phyloP scores from a whole-genome alignment of 1,140 invertebrate species.

The Rhysida immarginata region DNA sequence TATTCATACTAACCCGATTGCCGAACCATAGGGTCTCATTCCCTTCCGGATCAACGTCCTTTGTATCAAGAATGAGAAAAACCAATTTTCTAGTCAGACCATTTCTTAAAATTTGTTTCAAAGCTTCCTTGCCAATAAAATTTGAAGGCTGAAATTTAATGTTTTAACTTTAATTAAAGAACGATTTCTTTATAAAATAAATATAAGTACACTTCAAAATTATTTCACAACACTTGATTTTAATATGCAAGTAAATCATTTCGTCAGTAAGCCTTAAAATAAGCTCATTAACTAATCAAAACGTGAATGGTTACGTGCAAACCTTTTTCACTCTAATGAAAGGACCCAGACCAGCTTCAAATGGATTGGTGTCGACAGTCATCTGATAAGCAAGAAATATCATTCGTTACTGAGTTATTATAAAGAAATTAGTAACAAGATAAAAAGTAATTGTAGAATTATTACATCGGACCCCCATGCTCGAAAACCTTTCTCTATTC shows the following conservation, averaged over 20 bases:
- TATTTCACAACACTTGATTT: no score
- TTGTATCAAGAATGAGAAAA: constrained; percentile 21
- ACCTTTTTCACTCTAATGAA: constrained; percentile 27
- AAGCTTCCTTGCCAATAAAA: constrained; percentile 24
- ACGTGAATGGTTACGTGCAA: no score
- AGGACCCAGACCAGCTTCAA: constrained; percentile 25
- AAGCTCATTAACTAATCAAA: not conserved
- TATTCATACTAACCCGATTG: constrained; percentile 15
- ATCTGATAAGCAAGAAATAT: constrained; percentile 22
- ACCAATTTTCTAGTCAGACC: constrained; percentile 20
- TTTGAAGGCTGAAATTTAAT: constrained; percentile 15
- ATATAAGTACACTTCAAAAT: no score
- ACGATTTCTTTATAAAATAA: not conserved
- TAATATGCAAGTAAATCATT: not conserved
- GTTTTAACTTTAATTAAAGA: not conserved
- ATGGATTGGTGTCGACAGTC: constrained; percentile 28
- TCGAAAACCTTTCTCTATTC: constrained; percentile 30
- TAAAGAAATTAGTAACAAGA: not conserved
- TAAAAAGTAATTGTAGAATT: no score
- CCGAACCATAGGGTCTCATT: constrained; percentile 19
- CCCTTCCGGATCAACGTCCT: constrained; percentile 23
- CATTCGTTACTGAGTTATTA: not conserved
- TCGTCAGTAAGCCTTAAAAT: not conserved
- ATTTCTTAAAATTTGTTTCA: constrained; percentile 19
- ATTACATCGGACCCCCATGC: constrained; percentile 27